Percentiles rank a stretch among this genome's conserved stretches.
These are phyloP conservation scores for Helicoverpa assulta DNA, from an alignment of 2,888 invertebrate genomes.

Conservation along the genomic window DNA sequence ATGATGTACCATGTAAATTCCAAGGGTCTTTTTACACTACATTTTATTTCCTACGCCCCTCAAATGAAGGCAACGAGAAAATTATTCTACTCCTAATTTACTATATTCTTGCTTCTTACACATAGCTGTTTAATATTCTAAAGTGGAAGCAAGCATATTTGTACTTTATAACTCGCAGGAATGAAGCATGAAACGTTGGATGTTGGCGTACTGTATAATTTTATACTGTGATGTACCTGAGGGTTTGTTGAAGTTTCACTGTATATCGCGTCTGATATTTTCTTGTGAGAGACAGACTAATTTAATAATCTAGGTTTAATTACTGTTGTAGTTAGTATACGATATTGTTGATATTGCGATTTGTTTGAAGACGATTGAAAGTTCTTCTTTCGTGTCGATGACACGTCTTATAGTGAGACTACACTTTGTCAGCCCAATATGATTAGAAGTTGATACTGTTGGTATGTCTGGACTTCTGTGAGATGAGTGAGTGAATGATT, in stretches of 20 bases:
- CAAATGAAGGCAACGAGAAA: background rate
- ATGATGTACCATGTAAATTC: background rate
- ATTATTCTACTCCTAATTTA: background rate
- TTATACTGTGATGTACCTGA: slow-evolving; percentile 11
- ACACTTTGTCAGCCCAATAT: too few species aligned
- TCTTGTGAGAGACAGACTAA: too few species aligned
- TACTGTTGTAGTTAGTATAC: too few species aligned
- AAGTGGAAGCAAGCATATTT: slow-evolving; percentile 27
- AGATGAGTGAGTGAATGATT: too few species aligned
- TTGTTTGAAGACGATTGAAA: too few species aligned
- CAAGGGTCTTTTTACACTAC: background rate
- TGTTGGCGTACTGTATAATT: slow-evolving; percentile 9
- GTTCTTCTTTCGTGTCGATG: too few species aligned
- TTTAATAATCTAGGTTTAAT: too few species aligned
- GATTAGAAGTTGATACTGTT: too few species aligned
- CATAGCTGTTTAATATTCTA: slow-evolving; percentile 32
- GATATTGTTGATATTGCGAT: too few species aligned
- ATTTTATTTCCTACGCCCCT: background rate
- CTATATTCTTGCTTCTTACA: slow-evolving; percentile 10
- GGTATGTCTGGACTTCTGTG: too few species aligned
- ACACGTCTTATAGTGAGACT: too few species aligned
- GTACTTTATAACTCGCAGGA: slow-evolving; percentile 12
- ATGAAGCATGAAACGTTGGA: slow-evolving; percentile 13
- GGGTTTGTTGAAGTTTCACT: slow-evolving; percentile 7
- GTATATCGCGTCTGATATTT: background rate